A percentile compares a stretch with the other conserved stretches of the same genome.
phyloP scores from a whole-genome alignment of 2,113 vertebrate genomes.

The Dinomys branickii region DNA sequence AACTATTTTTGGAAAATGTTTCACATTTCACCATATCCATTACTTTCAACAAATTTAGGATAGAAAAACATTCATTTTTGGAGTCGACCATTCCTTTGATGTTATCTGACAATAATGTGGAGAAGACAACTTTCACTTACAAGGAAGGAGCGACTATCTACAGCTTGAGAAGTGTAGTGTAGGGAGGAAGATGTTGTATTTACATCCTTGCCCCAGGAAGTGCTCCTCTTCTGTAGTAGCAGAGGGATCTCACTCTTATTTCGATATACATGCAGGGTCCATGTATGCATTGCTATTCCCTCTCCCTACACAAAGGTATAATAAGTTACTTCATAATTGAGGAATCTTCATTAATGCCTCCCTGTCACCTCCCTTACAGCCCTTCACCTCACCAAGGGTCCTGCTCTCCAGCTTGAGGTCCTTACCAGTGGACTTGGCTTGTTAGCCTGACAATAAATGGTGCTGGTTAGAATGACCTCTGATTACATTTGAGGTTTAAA shows the following conservation, averaged over 20 bases:
- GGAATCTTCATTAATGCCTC: not conserved
- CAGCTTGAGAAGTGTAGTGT: not conserved
- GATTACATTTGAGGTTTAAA: not conserved
- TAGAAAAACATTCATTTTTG: not conserved
- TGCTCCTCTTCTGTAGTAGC: not conserved
- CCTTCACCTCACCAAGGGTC: not conserved
- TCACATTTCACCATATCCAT: not conserved
- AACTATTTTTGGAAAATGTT: not conserved
- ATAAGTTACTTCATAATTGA: not conserved
- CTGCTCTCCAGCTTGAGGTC: not conserved
- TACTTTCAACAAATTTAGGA: not conserved
- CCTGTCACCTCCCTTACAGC: no score
- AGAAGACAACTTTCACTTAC: not conserved
- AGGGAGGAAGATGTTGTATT: not conserved
- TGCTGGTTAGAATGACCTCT: not conserved
- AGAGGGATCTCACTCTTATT: not conserved
- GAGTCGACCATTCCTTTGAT: not conserved
- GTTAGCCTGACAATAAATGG: not conserved
- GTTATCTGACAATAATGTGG: not conserved
- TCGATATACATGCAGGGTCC: not conserved
- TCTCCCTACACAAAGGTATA: not conserved
- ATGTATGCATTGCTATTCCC: rapidly evolving
- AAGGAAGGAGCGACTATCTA: not conserved
- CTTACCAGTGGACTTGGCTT: not conserved
- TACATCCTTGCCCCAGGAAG: not conserved